phyloP scores from a whole-genome alignment of 2,113 vertebrate genomes.

The Plecturocebus donacophilus region DNA sequence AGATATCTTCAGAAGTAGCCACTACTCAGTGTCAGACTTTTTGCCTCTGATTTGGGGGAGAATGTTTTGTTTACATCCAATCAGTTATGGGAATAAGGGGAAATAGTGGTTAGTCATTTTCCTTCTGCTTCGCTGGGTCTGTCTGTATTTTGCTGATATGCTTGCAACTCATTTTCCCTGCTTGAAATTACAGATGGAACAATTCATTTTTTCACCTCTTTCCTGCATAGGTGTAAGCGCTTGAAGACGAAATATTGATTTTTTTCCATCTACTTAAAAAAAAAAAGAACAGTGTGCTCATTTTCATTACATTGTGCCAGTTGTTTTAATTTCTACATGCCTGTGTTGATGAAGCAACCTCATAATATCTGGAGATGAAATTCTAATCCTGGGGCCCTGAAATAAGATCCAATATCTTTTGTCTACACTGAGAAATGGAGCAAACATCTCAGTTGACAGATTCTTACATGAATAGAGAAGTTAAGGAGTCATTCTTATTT shows the following conservation, averaged over 20 bases:
- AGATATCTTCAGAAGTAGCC: constrained; percentile 78
- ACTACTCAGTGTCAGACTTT: constrained; percentile 66
- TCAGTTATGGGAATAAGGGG: constrained; percentile 55
- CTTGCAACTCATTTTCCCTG: constrained; percentile 73
- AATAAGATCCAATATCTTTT: constrained; percentile 66
- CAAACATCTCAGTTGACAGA: constrained; percentile 73
- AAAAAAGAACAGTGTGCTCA: constrained; percentile 56
- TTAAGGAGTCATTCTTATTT: constrained; percentile 60
- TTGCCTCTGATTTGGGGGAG: constrained; percentile 50
- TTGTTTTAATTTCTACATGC: constrained; percentile 78
- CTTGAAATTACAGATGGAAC: constrained; percentile 80
- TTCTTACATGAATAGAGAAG: constrained; percentile 56
- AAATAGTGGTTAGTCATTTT: constrained; percentile 66
- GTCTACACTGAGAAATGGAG: constrained; percentile 63
- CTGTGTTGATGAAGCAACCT: constrained; percentile 75
- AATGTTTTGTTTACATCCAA: constrained; percentile 68
- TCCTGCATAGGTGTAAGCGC: constrained; percentile 65
- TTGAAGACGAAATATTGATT: constrained; percentile 81
- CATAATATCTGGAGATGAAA: constrained; percentile 71
- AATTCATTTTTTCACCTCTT: constrained; percentile 71
- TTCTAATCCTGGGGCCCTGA: constrained; percentile 76
- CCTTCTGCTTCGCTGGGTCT: constrained; percentile 69
- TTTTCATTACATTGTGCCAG: constrained; percentile 75
- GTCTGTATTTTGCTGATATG: constrained; percentile 73
- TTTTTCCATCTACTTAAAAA: background rate